Conservation (phyloP, 2,888 invertebrate genomes). For the Ichneumoninae sp. region DNA sequence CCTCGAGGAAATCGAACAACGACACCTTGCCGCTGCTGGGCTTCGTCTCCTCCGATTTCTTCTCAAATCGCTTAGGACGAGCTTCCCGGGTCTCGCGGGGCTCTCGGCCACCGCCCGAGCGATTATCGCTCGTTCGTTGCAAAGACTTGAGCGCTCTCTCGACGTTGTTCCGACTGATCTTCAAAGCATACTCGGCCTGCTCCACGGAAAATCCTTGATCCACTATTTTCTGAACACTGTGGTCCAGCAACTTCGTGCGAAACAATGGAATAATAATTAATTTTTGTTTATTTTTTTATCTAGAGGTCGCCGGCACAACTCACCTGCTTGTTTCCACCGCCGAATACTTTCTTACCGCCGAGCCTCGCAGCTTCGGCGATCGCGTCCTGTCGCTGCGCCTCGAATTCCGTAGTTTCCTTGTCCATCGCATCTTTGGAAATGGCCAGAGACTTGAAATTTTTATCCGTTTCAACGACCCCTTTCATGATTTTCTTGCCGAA, state of each 20-base stretch:
- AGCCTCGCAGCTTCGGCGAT: constrained; percentile 94
- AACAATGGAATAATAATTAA: not conserved
- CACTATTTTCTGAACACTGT: constrained; percentile 91
- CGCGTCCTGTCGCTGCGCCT: constrained; percentile 94
- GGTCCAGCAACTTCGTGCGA: constrained; percentile 87
- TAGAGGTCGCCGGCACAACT: not conserved
- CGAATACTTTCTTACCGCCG: constrained; percentile 86
- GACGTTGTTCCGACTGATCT: constrained; percentile 90
- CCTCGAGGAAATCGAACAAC: constrained; percentile 92
- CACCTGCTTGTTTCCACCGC: constrained; percentile 85
- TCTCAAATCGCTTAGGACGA: constrained; percentile 82
- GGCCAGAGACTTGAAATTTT: constrained; percentile 90
- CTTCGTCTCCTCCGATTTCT: constrained; percentile 87
- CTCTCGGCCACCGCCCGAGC: constrained; percentile 62
- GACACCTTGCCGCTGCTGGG: constrained; percentile 91
- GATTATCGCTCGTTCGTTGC: constrained; percentile 84
- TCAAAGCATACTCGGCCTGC: constrained; percentile 90
- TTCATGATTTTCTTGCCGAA: constrained; percentile 92
- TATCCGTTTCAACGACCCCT: constrained; percentile 86
- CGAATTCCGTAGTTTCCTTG: constrained; percentile 93
- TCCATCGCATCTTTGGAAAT: constrained; percentile 86
- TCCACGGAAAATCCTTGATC: constrained; percentile 92
- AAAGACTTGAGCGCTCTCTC: constrained; percentile 89
- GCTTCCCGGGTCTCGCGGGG: constrained; percentile 84
- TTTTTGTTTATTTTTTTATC: not conserved